phyloP scores from a whole-genome alignment of 1,140 invertebrate species.

The Mercenaria mercenaria region DNA sequence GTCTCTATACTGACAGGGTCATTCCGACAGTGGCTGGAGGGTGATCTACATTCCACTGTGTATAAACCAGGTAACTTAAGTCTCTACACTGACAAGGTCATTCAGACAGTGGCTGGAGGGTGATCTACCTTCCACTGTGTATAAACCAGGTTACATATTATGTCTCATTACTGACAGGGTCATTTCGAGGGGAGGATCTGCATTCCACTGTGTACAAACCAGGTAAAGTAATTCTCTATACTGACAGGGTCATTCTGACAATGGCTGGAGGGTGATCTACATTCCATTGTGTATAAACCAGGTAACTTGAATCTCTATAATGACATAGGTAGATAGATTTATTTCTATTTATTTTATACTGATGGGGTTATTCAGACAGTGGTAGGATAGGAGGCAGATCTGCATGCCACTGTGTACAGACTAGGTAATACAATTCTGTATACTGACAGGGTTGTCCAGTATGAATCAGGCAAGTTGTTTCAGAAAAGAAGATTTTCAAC shows the following conservation, averaged over 20 bases:
- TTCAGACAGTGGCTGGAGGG: constrained; percentile 85
- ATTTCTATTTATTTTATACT: too few species aligned
- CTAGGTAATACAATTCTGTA: too few species aligned
- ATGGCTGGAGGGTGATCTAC: constrained; percentile 83
- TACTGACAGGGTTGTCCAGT: constrained; percentile 77
- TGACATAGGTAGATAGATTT: constrained; percentile 42
- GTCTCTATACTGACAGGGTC: too few species aligned
- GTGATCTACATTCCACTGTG: constrained; percentile 73
- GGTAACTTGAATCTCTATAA: too few species aligned
- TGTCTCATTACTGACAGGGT: constrained; percentile 83
- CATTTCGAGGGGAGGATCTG: constrained; percentile 82
- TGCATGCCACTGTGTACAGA: constrained; percentile 70
- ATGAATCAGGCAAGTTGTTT: too few species aligned
- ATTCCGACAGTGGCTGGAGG: constrained; percentile 84
- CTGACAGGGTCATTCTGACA: constrained; percentile 81
- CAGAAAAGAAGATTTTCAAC: too few species aligned
- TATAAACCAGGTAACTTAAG: constrained; percentile 81
- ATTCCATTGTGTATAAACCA: constrained; percentile 72
- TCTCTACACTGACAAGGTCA: too few species aligned
- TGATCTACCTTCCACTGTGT: constrained; percentile 72
- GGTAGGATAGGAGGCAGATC: constrained; percentile 84
- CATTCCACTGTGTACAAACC: constrained; percentile 73
- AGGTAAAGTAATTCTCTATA: constrained; percentile 76
- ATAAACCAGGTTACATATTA: constrained; percentile 80
- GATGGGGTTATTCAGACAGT: constrained; percentile 77